phyloP scores from a whole-genome alignment of 2,797 vertebrate genomes.

The Neosilurus mollespiculum region DNA sequence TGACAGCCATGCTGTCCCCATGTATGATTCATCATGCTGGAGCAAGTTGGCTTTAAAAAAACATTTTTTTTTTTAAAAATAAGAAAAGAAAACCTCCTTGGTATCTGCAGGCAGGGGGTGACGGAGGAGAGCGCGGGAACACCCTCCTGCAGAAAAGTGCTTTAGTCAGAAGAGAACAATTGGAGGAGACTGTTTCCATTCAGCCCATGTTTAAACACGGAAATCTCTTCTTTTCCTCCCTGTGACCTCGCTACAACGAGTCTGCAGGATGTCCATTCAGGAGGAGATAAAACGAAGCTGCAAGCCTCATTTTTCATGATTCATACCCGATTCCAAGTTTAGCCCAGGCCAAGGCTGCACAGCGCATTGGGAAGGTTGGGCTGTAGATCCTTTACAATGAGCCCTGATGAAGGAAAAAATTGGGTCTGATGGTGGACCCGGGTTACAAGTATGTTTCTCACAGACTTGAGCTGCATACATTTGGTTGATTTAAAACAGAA shows the following conservation, averaged over 20 bases:
- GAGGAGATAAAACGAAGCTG: conserved; percentile 25
- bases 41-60: conserved; percentile 17
- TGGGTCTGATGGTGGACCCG: too few relatives aligned
- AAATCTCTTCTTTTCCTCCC: conserved; percentile 61
- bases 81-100: conserved; percentile 23
- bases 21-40: conserved; percentile 43
- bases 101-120: conserved; percentile 18
- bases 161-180: conserved; percentile 65
- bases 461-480: not conserved
- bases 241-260: conserved; percentile 50
- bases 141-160: conserved; percentile 49
- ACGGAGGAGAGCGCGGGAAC: conserved; percentile 29
- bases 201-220: conserved; percentile 67
- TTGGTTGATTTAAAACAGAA: not conserved
- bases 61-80: too few relatives aligned
- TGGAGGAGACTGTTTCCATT: conserved; percentile 65
- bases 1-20: conserved; percentile 28
- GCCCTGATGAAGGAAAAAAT: not conserved
- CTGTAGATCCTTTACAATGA: not conserved
- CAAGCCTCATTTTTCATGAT: not conserved
- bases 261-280: conserved; percentile 52
- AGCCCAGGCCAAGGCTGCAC: conserved; percentile 18
- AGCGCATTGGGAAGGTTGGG: not conserved
- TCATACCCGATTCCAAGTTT: conserved; percentile 10
- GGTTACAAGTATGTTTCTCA: not conserved